Conservation (phyloP, 2,888 invertebrate genomes). For the Lasioglossum leucozonium region DNA sequence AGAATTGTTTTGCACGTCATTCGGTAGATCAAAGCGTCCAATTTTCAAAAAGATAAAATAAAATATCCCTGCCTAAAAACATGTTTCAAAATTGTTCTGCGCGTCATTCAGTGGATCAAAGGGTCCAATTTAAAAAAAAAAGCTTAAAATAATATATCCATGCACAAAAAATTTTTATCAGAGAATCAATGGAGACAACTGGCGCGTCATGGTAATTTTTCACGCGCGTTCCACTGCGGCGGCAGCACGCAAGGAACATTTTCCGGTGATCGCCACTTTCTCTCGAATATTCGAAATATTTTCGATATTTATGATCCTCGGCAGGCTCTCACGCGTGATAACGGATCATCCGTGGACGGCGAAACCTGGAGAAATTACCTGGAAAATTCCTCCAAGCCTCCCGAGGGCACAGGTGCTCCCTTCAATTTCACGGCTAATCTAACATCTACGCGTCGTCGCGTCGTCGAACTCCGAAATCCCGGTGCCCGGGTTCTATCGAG, state of each 20-base stretch:
- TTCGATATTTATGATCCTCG: slow-evolving; percentile 30
- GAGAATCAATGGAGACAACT: neutral
- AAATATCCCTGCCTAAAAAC: too few relatives aligned
- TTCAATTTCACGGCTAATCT: slow-evolving; percentile 49
- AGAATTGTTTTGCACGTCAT: too few relatives aligned
- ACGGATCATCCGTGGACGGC: slow-evolving; percentile 11
- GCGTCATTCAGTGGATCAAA: too few relatives aligned
- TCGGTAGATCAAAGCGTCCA: too few relatives aligned
- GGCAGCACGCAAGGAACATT: neutral
- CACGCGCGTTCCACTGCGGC: neutral
- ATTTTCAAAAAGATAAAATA: too few relatives aligned
- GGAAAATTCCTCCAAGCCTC: slow-evolving; percentile 38
- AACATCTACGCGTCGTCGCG: slow-evolving; percentile 40
- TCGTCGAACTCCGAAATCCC: slow-evolving; percentile 33
- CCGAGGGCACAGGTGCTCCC: slow-evolving; percentile 15
- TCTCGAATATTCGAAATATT: slow-evolving; percentile 51
- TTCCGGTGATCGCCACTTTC: slow-evolving; percentile 24
- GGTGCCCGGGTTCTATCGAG: slow-evolving; percentile 36
- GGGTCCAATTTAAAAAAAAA: too few relatives aligned
- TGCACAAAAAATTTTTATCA: too few relatives aligned
- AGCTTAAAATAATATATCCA: too few relatives aligned
- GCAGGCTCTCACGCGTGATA: slow-evolving; percentile 28
- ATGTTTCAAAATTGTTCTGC: too few relatives aligned
- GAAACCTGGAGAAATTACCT: slow-evolving; percentile 23
- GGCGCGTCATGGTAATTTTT: neutral